Base-by-base conservation (phyloP, 2,113 vertebrate genomes). In the Rissa tridactyla region DNA sequence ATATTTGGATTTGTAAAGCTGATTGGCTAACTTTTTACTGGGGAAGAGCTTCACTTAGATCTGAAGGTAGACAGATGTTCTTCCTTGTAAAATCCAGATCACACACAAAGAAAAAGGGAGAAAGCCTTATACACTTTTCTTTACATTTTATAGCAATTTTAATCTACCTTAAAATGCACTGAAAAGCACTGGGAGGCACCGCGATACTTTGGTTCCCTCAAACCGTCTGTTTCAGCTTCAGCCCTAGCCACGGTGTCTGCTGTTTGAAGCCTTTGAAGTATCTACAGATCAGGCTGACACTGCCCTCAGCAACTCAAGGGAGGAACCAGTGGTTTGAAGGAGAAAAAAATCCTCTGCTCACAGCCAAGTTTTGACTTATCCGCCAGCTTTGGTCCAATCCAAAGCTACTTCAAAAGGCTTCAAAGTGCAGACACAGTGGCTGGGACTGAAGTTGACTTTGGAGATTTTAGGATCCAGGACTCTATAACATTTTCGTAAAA, bases 351-450 rank as follows among this genome's bases (percentile, higher is more conserved):
- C 14, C 23, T 76, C 52, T 83, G 42, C 44, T 92, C 1, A 12
- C 61, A 95, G 96, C 55, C 61, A 93, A 78, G 60, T 82, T 93
- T 94, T 90, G 61, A 90, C 40, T 94, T 92, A 88, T 23, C 52
- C 55, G 13, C 84, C 79, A 92, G 55, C 26, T 91, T 95, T 87
- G 55, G 91, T 69, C 64, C 92, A 95, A 91, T 60, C 22, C 60
- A 64, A 91, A 73, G 49, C 14, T 91, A 91, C 72, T 90, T 95
- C 87, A 91, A 92, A 95, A 82, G 38, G 49, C 70, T 92, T 93
- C 75, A 66, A 85, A 88, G 23, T 40, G 68, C 70, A 91, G 89
- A 82, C 62, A 65, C 29, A 32, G 46, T 36, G 42, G 75, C 85
- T 96, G 46, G 17, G 14, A 32, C 25, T 88, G 64, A 83, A 86